phyloP scores from a whole-genome alignment of 2,888 invertebrate species.

The Venusia cambrica region DNA sequence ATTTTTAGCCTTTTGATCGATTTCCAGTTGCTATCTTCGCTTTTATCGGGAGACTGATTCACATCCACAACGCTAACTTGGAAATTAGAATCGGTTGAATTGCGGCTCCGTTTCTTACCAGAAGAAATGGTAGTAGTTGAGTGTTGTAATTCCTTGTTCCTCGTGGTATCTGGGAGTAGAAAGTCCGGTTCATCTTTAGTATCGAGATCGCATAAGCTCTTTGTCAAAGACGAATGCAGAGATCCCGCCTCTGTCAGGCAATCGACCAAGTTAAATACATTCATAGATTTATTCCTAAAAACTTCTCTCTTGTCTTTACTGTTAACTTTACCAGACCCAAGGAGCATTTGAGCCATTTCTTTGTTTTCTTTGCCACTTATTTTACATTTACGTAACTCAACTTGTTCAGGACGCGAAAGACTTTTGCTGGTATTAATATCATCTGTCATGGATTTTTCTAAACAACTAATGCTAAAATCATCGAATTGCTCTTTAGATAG shows the following conservation, averaged over 20 bases:
- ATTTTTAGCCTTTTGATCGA: constrained; percentile 76
- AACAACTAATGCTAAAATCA: constrained; percentile 56
- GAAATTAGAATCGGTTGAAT: constrained; percentile 74
- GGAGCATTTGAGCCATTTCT: constrained; percentile 47
- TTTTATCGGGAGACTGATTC: constrained; percentile 66
- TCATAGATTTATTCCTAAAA: constrained; percentile 74
- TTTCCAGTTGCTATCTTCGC: constrained; percentile 75
- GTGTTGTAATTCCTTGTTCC: constrained; percentile 62
- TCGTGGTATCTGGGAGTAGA: constrained; percentile 55
- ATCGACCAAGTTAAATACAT: constrained; percentile 73
- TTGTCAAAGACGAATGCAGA: constrained; percentile 69
- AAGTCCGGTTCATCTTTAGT: constrained; percentile 63
- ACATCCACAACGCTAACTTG: constrained; percentile 64
- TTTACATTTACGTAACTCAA: constrained; percentile 53
- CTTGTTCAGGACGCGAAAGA: constrained; percentile 42
- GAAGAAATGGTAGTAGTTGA: constrained; percentile 73
- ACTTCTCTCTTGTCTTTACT: constrained; percentile 71
- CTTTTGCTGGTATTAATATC: constrained; percentile 46
- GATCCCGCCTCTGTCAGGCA: constrained; percentile 67
- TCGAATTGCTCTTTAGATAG: constrained; percentile 48
- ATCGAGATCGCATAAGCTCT: constrained; percentile 72
- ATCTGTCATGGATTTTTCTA: constrained; percentile 58
- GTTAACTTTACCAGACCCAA: constrained; percentile 47
- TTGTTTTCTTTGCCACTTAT: constrained; percentile 67
- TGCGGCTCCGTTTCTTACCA: constrained; percentile 73